Percentiles rank a stretch among this genome's conserved stretches.
phyloP scores from a whole-genome alignment of 2,113 vertebrate genomes.

The Neotragus moschatus region DNA sequence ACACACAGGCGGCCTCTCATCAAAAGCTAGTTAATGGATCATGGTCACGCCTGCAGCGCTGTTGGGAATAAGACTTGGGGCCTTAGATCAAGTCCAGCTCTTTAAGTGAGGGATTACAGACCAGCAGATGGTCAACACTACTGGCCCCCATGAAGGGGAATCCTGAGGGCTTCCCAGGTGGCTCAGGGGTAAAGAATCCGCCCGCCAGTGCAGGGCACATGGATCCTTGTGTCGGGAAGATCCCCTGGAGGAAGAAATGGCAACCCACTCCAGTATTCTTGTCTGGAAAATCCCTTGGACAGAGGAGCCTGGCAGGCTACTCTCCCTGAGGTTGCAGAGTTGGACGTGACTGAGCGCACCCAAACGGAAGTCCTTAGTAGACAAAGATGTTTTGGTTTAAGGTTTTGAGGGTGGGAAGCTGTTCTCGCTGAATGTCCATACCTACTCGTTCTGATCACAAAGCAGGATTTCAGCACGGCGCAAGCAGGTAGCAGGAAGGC shows the following conservation, averaged over 20 bases:
- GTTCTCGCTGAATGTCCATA: background rate
- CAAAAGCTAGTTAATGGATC: background rate
- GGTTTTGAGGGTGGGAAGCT: background rate
- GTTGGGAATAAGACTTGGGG: background rate
- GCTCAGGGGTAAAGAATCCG: background rate
- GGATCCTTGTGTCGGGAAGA: background rate
- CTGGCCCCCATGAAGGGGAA: background rate
- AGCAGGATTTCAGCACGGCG: rapidly evolving
- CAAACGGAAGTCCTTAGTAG: background rate
- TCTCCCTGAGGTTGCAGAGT: background rate
- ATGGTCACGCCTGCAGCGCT: rapidly evolving
- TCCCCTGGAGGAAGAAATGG: background rate
- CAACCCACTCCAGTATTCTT: background rate
- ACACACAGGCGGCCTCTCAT: rapidly evolving
- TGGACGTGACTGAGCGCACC: rapidly evolving
- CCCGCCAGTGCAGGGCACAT: background rate
- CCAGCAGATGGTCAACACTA: too few species aligned
- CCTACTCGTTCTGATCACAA: background rate
- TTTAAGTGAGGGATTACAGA: background rate
- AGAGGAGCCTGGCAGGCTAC: background rate
- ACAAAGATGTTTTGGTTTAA: background rate
- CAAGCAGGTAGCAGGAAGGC: background rate
- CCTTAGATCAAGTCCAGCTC: background rate
- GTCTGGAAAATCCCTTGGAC: background rate
- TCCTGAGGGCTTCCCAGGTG: background rate